Evolutionary conservation across 2,888 invertebrate genomes (phyloP), one percentile per base, ranked within the genome.

Genomic region (Azorinus chamasolen): DNA sequence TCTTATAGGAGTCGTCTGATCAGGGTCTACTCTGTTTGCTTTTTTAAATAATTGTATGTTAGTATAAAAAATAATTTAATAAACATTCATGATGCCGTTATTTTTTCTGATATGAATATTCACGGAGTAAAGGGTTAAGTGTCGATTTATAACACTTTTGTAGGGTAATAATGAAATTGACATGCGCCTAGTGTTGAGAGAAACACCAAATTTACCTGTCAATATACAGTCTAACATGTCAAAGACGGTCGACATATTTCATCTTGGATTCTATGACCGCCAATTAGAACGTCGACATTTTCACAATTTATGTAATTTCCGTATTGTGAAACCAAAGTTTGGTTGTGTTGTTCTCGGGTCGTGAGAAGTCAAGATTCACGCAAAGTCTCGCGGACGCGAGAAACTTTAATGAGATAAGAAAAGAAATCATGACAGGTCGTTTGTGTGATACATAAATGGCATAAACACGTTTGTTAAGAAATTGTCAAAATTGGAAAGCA

Each of bases 151-250:
- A 50, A 50, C 50, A 50, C 50, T 20, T 20, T 24, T 12, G n/a
- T 50, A 3, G 50, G 18, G 50, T 20, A 20, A 50, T 50, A 50
- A 50, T n/a, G 22, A 20, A 50, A 12, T 20, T 50, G 50, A 50
- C 50, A 50, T 50, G 50, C 24, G 50, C 18, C 50, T 20, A 22
- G 50, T 50, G 50, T 50, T 12, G 18, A 50, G 22, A 24, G 24
- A 20, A n/a, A 18, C 50, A 24, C 50, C 50, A 50, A 50, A 50
- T 50, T 50, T 50, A 22, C 50, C 20, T 50, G 50, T 50, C 50
- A 50, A 50, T 12, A 20, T 22, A 24, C 4, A 22, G 22, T 12
- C 18, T 18, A 18, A 50, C 24, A 20, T 22, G 24, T 24, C 24
- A 12, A 4, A 22, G 2, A 20, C 10, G 4, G 4, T 24, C 14